phyloP scores from a whole-genome alignment of 1,140 invertebrate genomes.

The Drosophila eugracilis region DNA sequence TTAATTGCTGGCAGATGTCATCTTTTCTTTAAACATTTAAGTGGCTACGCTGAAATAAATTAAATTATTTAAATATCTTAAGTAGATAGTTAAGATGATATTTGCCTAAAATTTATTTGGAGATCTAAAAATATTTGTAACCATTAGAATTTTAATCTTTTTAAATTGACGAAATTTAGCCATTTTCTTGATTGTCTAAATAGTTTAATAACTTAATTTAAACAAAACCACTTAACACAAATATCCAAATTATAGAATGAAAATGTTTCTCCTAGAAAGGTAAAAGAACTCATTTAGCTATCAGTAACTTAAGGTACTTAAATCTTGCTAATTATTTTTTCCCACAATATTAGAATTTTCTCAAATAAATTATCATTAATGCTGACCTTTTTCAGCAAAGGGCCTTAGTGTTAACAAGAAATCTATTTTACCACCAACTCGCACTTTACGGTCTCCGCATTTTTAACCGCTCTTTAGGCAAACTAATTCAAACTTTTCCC shows the following conservation, averaged over 20 bases:
- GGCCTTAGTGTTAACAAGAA: not conserved
- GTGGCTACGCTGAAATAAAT: no score
- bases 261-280: no score
- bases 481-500: conserved; percentile 39
- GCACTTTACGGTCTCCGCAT: conserved; percentile 1
- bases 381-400: not conserved
- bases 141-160: no score
- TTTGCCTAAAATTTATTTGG: no score
- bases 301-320: not conserved
- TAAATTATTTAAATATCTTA: not conserved
- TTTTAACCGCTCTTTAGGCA: conserved; percentile 4
- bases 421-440: not conserved
- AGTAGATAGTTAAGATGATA: not conserved
- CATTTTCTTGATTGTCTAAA: no score
- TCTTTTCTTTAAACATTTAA: not conserved
- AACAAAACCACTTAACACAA: no score
- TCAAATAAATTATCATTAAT: not conserved
- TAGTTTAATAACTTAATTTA: no score
- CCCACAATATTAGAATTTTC: not conserved
- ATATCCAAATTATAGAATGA: no score
- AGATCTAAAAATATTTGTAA: no score
- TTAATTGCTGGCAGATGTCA: not conserved
- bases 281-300: no score
- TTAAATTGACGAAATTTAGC: no score
- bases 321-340: no score